A percentile compares a stretch with the other conserved stretches of the same genome.
These are phyloP conservation scores for Erythrocercus mccallii DNA, from an alignment of 2,113 vertebrate genomes.

Conservation along the genomic window DNA sequence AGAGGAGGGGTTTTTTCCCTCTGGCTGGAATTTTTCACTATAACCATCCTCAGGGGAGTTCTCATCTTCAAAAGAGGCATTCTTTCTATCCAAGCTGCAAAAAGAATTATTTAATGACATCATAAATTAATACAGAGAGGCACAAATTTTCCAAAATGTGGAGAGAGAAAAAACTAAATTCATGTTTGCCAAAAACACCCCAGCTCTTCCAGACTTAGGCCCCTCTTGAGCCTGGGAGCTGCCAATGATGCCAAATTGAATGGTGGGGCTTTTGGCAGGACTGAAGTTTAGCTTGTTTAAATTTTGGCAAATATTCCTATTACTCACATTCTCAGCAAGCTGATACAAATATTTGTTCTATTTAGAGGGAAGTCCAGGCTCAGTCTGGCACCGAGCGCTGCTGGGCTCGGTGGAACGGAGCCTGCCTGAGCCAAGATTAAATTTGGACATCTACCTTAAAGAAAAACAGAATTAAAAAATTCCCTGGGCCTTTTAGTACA, in stretches of 20 bases:
- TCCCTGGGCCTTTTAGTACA: background rate
- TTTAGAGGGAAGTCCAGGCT: slow-evolving; percentile 45
- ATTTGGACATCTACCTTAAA: slow-evolving; percentile 50
- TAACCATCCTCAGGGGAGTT: slow-evolving; percentile 20
- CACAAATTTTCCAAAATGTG: slow-evolving; percentile 64
- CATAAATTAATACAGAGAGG: slow-evolving; percentile 61
- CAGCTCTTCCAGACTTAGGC: slow-evolving; percentile 39
- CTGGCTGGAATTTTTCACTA: slow-evolving; percentile 42
- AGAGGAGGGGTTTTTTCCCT: background rate
- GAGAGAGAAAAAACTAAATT: background rate
- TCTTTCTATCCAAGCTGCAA: slow-evolving; percentile 62
- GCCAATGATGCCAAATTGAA: slow-evolving; percentile 53
- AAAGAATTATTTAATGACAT: slow-evolving; percentile 70
- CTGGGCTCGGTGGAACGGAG: background rate
- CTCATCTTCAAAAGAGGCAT: slow-evolving; percentile 67
- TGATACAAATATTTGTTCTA: slow-evolving; percentile 67
- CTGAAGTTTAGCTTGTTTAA: slow-evolving; percentile 56
- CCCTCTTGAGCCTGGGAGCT: slow-evolving; percentile 33
- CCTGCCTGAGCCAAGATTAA: background rate
- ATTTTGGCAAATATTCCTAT: slow-evolving; percentile 43
- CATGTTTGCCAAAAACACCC: slow-evolving; percentile 42
- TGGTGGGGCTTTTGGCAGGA: slow-evolving; percentile 35
- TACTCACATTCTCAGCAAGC: slow-evolving; percentile 53
- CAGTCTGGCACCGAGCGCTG: background rate
- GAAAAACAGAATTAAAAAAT: slow-evolving; percentile 32